Conservation (phyloP, 2,888 invertebrate genomes). For the Gymnosoma rotundatum region DNA sequence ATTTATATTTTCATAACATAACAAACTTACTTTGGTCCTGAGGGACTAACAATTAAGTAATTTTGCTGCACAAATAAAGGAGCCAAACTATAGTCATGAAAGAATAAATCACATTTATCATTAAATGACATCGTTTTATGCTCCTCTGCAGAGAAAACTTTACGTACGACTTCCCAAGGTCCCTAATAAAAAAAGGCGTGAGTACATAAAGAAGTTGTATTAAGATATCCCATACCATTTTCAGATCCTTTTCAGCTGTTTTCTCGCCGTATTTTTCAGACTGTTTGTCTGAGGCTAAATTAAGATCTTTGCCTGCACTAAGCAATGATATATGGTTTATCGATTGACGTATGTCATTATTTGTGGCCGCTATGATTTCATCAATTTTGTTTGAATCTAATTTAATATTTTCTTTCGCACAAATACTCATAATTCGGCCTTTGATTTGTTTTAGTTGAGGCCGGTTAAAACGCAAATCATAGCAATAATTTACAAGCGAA, state of each 20-base stretch:
- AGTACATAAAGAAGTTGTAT: no score
- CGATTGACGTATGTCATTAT: conserved; percentile 96
- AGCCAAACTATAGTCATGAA: conserved; percentile 97
- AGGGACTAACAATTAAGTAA: conserved; percentile 92
- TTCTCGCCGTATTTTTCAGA: conserved; percentile 84
- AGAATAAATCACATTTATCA: conserved; percentile 96
- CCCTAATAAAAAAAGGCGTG: conserved; percentile 83
- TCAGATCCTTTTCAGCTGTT: conserved; percentile 90
- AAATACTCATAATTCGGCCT: conserved; percentile 94
- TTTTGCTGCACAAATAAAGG: conserved; percentile 99
- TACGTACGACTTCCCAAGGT: conserved; percentile 95
- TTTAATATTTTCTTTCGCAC: conserved; percentile 94
- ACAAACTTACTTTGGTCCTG: conserved; percentile 86
- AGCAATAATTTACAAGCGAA: conserved; percentile 95
- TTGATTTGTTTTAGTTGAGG: conserved; percentile 95
- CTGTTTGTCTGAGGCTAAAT: conserved; percentile 81
- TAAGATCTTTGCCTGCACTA: conserved; percentile 84
- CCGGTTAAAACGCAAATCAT: conserved; percentile 92
- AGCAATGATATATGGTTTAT: conserved; percentile 94
- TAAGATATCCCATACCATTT: conserved; percentile 84
- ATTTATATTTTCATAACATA: background rate
- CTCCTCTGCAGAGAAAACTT: conserved; percentile 92
- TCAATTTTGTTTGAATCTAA: conserved; percentile 89
- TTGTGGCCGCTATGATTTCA: conserved; percentile 92
- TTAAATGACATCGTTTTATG: conserved; percentile 89